These are phyloP conservation scores for Archocentrus centrarchus DNA, from an alignment of 2,113 vertebrate species.

Conservation along the genomic window DNA sequence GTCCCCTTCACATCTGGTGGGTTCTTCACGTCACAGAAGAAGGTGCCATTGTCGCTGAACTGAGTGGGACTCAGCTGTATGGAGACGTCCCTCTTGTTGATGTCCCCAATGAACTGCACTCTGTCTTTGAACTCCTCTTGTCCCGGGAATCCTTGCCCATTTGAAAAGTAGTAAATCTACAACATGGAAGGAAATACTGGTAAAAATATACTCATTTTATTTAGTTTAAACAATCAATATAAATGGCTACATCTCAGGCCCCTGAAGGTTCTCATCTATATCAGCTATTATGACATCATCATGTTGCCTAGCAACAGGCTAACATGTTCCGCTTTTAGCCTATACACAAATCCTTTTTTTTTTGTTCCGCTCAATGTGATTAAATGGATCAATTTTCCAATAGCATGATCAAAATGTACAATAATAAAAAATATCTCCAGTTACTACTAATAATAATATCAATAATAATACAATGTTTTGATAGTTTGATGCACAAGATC, in stretches of 20 bases:
- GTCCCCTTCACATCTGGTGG: slow-evolving; percentile 87
- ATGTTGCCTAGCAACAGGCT: background rate
- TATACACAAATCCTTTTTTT: background rate
- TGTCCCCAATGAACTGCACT: slow-evolving; percentile 89
- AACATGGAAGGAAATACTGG: background rate
- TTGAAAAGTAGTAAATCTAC: slow-evolving; percentile 88
- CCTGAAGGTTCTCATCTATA: background rate
- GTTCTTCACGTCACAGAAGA: slow-evolving; percentile 91
- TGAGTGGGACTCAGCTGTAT: slow-evolving; percentile 88
- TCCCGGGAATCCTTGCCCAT: slow-evolving; percentile 80
- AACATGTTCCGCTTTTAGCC: background rate
- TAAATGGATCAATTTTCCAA: background rate
- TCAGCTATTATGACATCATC: background rate
- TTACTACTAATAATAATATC: background rate
- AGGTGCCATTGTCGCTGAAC: slow-evolving; percentile 94
- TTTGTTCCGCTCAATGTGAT: background rate
- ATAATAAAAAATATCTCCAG: background rate
- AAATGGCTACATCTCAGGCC: background rate
- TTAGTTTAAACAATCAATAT: background rate
- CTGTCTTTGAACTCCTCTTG: slow-evolving; percentile 84
- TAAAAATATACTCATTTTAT: background rate
- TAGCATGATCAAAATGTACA: background rate
- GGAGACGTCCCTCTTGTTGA: slow-evolving; percentile 92
- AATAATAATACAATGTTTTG: background rate
- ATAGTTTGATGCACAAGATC: background rate